These are phyloP conservation scores for Apocheima hispidaria DNA, from an alignment of 2,888 invertebrate genomes.

Conservation along the genomic window DNA sequence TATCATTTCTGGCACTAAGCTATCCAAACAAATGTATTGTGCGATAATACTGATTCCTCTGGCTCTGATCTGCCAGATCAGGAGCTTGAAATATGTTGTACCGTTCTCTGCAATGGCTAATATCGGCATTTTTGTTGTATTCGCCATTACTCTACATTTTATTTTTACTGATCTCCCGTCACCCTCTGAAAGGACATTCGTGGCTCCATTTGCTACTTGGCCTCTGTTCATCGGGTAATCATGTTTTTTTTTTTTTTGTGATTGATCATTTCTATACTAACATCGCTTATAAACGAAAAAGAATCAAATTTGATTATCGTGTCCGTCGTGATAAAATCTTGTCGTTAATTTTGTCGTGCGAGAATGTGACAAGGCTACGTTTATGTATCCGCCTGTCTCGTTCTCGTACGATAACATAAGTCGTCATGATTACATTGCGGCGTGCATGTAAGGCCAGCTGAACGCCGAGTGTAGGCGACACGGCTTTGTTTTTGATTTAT, in stretches of 20 bases:
- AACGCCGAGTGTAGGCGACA: too few relatives aligned
- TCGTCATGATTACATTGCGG: too few relatives aligned
- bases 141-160: slow-evolving; percentile 93
- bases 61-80: slow-evolving; percentile 89
- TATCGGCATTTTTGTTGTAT: slow-evolving; percentile 90
- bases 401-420: too few relatives aligned
- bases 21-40: slow-evolving; percentile 88
- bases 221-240: slow-evolving; percentile 93
- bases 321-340: too few relatives aligned
- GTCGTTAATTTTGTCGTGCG: too few relatives aligned
- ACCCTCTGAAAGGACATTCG: slow-evolving; percentile 71
- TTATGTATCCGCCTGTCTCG: too few relatives aligned
- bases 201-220: slow-evolving; percentile 85
- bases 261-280: background rate
- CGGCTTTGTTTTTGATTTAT: too few relatives aligned
- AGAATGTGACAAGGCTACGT: too few relatives aligned
- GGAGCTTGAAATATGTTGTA: slow-evolving; percentile 93
- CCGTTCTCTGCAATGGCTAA: slow-evolving; percentile 96
- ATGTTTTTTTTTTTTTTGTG: background rate
- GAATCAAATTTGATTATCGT: too few relatives aligned
- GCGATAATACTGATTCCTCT: slow-evolving; percentile 89
- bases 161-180: slow-evolving; percentile 87
- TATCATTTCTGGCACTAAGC: slow-evolving; percentile 69
- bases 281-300: too few relatives aligned
- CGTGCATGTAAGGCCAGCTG: too few relatives aligned